These are phyloP conservation scores for Bostrychus sinensis DNA, from an alignment of 2,113 vertebrate genomes.

Conservation along the genomic window DNA sequence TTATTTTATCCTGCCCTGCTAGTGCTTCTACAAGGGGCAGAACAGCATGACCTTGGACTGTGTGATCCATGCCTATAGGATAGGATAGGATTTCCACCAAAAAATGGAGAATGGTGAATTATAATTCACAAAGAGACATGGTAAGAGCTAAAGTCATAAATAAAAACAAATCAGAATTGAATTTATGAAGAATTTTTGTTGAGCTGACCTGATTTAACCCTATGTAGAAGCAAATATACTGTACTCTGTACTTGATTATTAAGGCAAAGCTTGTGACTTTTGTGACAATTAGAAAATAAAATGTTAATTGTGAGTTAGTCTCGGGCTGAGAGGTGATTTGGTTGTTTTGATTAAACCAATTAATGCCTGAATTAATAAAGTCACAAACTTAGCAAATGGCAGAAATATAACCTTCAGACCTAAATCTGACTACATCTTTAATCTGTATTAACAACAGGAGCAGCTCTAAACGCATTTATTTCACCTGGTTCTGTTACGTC, in stretches of 20 bases:
- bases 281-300: background rate
- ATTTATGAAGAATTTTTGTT: background rate
- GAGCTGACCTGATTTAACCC: background rate
- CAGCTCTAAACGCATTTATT: background rate
- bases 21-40: conserved; percentile 1
- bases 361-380: conserved; percentile 14
- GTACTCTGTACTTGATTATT: too few species aligned
- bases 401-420: conserved; percentile 20
- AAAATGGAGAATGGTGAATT: conserved; percentile 8
- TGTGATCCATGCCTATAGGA: conserved; percentile 55
- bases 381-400: conserved; percentile 3
- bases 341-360: conserved; percentile 28
- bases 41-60: conserved; percentile 25
- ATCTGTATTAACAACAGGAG: background rate
- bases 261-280: background rate
- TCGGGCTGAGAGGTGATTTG: conserved; percentile 41
- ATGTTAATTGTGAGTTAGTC: background rate
- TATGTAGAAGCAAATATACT: background rate
- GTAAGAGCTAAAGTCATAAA: background rate
- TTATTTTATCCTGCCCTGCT: background rate
- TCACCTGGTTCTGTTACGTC: conserved; percentile 9
- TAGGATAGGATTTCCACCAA: conserved; percentile 42
- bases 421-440: background rate
- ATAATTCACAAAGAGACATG: conserved; percentile 6
- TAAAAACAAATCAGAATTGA: background rate